A percentile compares a stretch with the other conserved stretches of the same genome.
Conservation (phyloP, 2,113 vertebrate species). For the Syngnathus typhle region DNA sequence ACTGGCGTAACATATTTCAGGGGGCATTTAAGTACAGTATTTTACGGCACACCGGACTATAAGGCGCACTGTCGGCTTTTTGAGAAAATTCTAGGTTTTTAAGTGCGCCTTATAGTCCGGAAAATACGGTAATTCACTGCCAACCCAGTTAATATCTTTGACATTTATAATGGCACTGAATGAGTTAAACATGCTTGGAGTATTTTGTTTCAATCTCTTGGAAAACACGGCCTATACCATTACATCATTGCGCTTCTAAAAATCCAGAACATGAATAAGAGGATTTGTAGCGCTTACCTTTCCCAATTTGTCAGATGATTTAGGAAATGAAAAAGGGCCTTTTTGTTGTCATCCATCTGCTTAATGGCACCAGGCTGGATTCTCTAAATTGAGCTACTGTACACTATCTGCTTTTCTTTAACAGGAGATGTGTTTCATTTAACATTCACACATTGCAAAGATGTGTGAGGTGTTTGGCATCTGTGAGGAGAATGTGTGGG, state of each 20-base stretch:
- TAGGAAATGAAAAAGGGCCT: slow-evolving; percentile 29
- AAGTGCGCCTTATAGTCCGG: too few species aligned
- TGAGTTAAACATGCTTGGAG: not conserved
- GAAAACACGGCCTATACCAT: slow-evolving; percentile 3
- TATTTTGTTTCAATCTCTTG: slow-evolving; percentile 1
- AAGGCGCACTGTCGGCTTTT: too few species aligned
- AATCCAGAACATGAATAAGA: slow-evolving; percentile 10
- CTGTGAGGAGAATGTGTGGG: not conserved
- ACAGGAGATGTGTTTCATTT: not conserved
- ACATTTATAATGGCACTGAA: too few species aligned
- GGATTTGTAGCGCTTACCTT: slow-evolving; percentile 26
- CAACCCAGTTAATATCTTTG: too few species aligned
- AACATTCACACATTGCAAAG: not conserved
- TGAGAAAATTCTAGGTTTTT: too few species aligned
- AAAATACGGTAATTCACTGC: too few species aligned
- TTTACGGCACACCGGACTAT: too few species aligned
- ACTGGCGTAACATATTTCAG: too few species aligned
- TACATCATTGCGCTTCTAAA: slow-evolving; percentile 14
- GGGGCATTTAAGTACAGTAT: too few species aligned
- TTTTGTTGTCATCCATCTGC: slow-evolving; percentile 33
- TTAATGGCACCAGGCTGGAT: slow-evolving; percentile 24
- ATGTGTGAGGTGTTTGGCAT: not conserved
- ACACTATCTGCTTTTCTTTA: not conserved
- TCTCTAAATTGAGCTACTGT: slow-evolving; percentile 12
- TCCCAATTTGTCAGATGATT: slow-evolving; percentile 20